These are phyloP conservation scores for Monodelphis domestica DNA, from an alignment of 2,797 vertebrate genomes.

Conservation along the genomic window DNA sequence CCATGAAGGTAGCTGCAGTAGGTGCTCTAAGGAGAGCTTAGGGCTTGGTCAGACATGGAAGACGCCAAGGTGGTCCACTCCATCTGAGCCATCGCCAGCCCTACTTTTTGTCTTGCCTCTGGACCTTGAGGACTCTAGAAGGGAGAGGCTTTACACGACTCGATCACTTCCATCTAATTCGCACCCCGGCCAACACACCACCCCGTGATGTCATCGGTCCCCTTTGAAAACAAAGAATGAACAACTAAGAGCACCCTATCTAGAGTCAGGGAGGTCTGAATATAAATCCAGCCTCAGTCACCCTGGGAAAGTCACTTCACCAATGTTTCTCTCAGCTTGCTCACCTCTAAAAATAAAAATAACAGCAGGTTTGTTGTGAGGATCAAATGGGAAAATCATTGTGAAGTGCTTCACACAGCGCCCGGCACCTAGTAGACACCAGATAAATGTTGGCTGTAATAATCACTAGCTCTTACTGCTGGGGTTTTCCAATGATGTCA, in stretches of 20 bases:
- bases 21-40: too few species aligned
- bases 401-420: not conserved
- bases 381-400: not conserved
- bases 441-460: not conserved
- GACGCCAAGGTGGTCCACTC: too few species aligned
- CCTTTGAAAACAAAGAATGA: too few species aligned
- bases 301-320: not conserved
- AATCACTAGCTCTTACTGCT: not conserved
- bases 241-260: not conserved
- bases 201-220: too few species aligned
- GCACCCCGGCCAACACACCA: too few species aligned
- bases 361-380: not conserved
- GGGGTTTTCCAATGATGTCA: not conserved
- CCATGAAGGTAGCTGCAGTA: too few species aligned
- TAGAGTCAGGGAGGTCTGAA: not conserved
- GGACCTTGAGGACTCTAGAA: too few species aligned
- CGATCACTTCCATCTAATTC: too few species aligned
- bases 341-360: not conserved
- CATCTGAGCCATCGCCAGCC: too few species aligned
- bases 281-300: not conserved
- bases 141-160: too few species aligned
- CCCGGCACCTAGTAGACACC: not conserved
- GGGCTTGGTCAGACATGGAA: too few species aligned
- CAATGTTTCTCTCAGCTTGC: not conserved
- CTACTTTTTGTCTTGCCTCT: too few species aligned